phyloP scores from a whole-genome alignment of 1,140 invertebrate species.

The Drosophila ohnishii region DNA sequence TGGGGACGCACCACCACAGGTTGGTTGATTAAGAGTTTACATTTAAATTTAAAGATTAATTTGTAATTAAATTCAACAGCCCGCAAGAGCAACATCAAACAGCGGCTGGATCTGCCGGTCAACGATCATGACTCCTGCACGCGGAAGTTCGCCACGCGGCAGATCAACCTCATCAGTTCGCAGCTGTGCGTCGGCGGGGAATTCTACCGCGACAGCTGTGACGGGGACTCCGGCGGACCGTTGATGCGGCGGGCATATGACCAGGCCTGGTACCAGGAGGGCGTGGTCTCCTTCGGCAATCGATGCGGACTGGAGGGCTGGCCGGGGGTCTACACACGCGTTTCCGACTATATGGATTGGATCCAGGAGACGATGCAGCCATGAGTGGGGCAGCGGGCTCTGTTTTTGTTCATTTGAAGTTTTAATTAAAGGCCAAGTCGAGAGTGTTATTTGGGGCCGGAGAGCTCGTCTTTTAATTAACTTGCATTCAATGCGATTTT shows the following conservation, averaged over 20 bases:
- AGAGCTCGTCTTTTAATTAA: constrained; percentile 66
- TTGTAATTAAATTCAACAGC: constrained; percentile 29
- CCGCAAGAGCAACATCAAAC: constrained; percentile 84
- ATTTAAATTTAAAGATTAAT: not conserved
- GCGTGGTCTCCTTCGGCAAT: constrained; percentile 90
- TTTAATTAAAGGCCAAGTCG: constrained; percentile 68
- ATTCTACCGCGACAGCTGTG: constrained; percentile 87
- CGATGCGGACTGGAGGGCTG: constrained; percentile 88
- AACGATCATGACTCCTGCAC: constrained; percentile 83
- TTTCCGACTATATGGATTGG: constrained; percentile 88
- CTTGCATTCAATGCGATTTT: constrained; percentile 75
- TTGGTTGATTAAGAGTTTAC: constrained; percentile 25
- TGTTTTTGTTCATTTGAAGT: constrained; percentile 61
- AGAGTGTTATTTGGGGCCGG: constrained; percentile 39
- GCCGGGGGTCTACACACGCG: constrained; percentile 91
- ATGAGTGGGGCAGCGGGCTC: constrained; percentile 21
- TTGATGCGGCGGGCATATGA: constrained; percentile 85
- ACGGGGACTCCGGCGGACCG: constrained; percentile 91
- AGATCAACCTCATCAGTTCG: constrained; percentile 52
- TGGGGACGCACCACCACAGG: constrained; percentile 87
- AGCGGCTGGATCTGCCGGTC: constrained; percentile 85
- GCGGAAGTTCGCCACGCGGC: constrained; percentile 82
- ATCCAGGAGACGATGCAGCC: constrained; percentile 85
- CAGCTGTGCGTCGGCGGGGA: constrained; percentile 88
- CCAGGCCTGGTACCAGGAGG: constrained; percentile 84